These are phyloP conservation scores for Pangasius djambal DNA, from an alignment of 2,797 vertebrate species.

Conservation along the genomic window DNA sequence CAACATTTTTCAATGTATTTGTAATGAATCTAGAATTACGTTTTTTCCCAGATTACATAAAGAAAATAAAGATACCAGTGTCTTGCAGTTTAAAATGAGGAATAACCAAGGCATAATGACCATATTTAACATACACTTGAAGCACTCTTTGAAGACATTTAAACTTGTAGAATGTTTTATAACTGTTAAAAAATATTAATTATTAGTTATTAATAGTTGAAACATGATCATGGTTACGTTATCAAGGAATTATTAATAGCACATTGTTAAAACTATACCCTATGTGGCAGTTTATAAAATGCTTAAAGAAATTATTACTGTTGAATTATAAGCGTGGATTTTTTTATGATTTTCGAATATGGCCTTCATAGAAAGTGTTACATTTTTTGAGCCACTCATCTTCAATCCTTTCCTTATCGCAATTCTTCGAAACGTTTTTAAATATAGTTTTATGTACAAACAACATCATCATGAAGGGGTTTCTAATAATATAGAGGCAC, in stretches of 20 bases:
- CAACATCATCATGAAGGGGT: conserved; percentile 51
- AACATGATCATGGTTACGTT: not conserved
- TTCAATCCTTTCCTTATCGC: not conserved
- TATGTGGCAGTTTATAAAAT: not conserved
- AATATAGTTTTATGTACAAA: conserved; percentile 22
- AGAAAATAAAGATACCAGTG: not conserved
- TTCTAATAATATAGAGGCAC: conserved; percentile 51
- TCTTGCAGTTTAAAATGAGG: not conserved
- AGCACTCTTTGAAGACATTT: not conserved
- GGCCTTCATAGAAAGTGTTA: not conserved
- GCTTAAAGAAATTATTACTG: not conserved
- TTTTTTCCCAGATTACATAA: not conserved
- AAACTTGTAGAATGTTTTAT: not conserved
- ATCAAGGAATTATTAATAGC: not conserved
- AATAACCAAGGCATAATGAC: not conserved
- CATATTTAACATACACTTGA: not conserved
- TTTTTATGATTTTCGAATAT: not conserved
- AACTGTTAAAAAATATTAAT: not conserved
- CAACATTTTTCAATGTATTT: not conserved
- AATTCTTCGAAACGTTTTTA: not conserved
- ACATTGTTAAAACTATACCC: not conserved
- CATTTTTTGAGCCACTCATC: not conserved
- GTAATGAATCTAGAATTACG: not conserved
- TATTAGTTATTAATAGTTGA: not conserved
- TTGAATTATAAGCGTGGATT: not conserved